Evolutionary conservation across 2,888 invertebrate species (phyloP).

Genomic region (Tromatobia lineatoria): DNA sequence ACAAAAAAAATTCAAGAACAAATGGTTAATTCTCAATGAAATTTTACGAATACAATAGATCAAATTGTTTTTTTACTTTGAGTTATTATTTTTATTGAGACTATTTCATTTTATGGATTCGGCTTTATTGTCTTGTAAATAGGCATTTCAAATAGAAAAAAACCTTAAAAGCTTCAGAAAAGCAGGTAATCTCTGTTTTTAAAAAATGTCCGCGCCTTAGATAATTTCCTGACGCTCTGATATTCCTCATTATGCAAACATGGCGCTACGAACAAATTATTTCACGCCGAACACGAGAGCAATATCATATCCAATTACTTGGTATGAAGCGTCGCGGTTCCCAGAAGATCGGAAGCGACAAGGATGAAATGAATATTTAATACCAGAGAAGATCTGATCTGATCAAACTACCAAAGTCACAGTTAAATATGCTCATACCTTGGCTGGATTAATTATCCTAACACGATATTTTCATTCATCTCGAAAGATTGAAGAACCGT

Average conservation of each 20-base stretch:
- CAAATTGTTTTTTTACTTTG: no score
- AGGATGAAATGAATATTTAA: background rate
- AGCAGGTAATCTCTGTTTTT: background rate
- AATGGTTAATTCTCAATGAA: no score
- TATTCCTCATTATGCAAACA: background rate
- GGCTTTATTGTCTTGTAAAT: no score
- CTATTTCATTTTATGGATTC: no score
- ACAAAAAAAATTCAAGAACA: no score
- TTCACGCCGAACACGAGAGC: background rate
- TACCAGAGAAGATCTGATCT: background rate
- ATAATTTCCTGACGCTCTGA: background rate
- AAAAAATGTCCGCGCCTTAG: background rate
- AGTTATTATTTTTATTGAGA: no score
- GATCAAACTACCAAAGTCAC: background rate
- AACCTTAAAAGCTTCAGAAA: no score
- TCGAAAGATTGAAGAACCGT: background rate
- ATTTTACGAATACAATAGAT: no score
- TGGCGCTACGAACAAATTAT: background rate
- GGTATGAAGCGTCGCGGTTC: background rate
- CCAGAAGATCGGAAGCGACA: background rate
- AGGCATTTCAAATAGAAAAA: no score
- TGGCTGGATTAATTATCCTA: no score
- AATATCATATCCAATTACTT: background rate
- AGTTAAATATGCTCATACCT: no score
- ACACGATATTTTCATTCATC: no score